phyloP scores from a whole-genome alignment of 2,888 invertebrate genomes.

The Hirtodrosophila trivittata region DNA sequence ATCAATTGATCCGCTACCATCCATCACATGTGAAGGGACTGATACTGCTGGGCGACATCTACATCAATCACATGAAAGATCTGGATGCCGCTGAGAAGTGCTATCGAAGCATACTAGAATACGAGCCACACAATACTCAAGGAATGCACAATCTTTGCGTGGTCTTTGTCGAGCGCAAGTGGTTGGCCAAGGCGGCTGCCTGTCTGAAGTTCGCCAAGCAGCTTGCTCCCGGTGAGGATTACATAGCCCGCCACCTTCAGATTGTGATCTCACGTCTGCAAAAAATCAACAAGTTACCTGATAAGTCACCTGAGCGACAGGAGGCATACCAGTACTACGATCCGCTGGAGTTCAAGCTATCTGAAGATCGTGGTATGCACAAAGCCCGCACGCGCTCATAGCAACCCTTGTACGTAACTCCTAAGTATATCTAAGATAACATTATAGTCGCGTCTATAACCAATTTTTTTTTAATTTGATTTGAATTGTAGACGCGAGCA shows the following conservation, averaged over 20 bases:
- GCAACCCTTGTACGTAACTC: constrained; percentile 34
- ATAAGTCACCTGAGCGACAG: constrained; percentile 79
- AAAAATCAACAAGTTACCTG: constrained; percentile 81
- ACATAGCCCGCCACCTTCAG: constrained; percentile 94
- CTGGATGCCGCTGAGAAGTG: constrained; percentile 97
- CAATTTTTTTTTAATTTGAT: not conserved
- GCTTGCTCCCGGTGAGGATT: constrained; percentile 95
- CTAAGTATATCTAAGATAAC: constrained; percentile 10
- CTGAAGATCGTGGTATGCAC: constrained; percentile 28
- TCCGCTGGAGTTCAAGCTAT: constrained; percentile 80
- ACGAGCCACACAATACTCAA: constrained; percentile 96
- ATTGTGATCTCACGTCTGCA: constrained; percentile 87
- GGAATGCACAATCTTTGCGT: constrained; percentile 98
- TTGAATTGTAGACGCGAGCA: not conserved
- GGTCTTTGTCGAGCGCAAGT: constrained; percentile 96
- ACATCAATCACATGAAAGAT: constrained; percentile 97
- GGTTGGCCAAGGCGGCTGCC: constrained; percentile 91
- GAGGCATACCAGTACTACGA: constrained; percentile 82
- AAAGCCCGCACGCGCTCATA: constrained; percentile 57
- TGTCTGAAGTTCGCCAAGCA: constrained; percentile 92
- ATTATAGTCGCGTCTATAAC: not conserved
- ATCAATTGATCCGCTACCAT: constrained; percentile 94
- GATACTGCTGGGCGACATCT: constrained; percentile 96
- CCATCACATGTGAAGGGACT: constrained; percentile 97
- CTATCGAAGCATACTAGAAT: constrained; percentile 92